phyloP scores from a whole-genome alignment of 1,140 invertebrate species.

The Mizuhopecten yessoensis region DNA sequence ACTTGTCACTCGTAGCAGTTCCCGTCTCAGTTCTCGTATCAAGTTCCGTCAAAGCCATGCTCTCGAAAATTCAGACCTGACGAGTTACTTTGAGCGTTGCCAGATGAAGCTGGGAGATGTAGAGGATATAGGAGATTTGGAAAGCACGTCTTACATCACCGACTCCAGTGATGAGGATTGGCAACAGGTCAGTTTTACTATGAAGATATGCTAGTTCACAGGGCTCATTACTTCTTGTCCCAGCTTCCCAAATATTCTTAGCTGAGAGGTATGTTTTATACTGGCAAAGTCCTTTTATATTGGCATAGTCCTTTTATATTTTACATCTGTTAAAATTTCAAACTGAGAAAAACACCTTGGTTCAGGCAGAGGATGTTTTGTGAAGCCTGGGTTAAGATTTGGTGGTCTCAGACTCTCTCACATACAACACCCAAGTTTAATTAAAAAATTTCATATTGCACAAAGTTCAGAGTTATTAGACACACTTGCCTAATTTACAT shows the following conservation, averaged over 20 bases:
- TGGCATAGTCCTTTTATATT: no score
- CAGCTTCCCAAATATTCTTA: neutral
- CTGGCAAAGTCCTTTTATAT: neutral
- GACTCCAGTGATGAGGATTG: conserved; percentile 30
- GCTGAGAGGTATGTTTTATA: no score
- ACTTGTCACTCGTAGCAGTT: neutral
- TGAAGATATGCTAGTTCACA: no score
- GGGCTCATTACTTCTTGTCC: neutral
- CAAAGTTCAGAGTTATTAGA: no score
- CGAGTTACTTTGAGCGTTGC: neutral
- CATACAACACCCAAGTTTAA: no score
- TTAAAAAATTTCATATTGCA: no score
- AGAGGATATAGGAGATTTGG: neutral
- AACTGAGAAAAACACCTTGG: neutral
- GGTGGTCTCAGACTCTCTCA: neutral
- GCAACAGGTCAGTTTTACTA: neutral
- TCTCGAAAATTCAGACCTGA: neutral
- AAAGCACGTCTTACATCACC: neutral
- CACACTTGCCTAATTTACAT: no score
- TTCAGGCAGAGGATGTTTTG: neutral
- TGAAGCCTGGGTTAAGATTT: neutral
- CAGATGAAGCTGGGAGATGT: neutral
- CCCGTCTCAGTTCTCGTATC: neutral
- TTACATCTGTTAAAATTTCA: neutral
- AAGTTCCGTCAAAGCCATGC: neutral